Base-by-base conservation (phyloP, 2,888 invertebrate genomes). In the Heliconius cydno region DNA sequence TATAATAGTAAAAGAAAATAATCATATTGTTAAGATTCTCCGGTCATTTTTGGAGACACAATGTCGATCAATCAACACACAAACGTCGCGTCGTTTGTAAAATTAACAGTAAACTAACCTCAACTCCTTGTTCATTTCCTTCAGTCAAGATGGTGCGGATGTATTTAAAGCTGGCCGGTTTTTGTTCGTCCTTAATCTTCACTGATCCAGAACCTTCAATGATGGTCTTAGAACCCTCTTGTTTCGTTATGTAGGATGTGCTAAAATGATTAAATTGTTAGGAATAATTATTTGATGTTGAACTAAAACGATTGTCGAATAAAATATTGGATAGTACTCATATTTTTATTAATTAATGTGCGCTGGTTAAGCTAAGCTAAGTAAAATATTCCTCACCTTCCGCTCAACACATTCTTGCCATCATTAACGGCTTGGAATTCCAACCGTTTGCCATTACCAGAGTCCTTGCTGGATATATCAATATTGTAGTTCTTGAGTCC, bases 121-220 rank as follows among this genome's bases (percentile, higher is more conserved):
- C 96, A 73, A 96, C 92, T 22, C 98, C 97, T 41, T 95, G 94
- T 89, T 98, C 97, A 66, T 96, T 96, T 86, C 97, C 95, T 76
- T 96, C 95, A 7, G 96, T 96, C 75, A 97, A 95, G 28, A 95
- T 88, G 81, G 97, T 96, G 71, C 96, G 95, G 79, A 96, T 96
- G 86, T 97, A 96, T 85, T 97, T 97, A 92, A 98, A 98, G 89
- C 96, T 97, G 0, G 97, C 96, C 22, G 96, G 96, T 84, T 96
- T 96, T 80, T 96, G 95, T 77, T 96, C 96, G 2, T 97, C 97
- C 78, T 96, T 96, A n/a, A 97, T 94, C 85, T 96, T 97, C 25
- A 98, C 93, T 66, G 96, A 96, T 1, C 98, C 98, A 12, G 96
- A 96, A 1, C 98, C 98, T 88, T 98, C 98, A 12, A 97, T 94